Conservation (phyloP, 2,113 vertebrate genomes). For the Bos indicus region DNA sequence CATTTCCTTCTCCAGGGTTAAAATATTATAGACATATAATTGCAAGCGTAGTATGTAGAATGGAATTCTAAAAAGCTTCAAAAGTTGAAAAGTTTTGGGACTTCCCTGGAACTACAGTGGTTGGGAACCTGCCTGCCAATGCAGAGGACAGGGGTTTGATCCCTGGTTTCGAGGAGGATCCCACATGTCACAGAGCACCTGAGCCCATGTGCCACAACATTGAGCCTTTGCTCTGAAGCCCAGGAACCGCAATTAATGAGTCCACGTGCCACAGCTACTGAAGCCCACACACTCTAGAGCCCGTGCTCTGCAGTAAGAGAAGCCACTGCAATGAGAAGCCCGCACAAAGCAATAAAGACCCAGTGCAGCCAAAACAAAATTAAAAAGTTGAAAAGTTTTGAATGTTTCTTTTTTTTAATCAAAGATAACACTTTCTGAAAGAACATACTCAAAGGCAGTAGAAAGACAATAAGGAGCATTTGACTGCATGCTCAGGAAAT, state of each 20-base stretch:
- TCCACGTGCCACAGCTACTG: not conserved
- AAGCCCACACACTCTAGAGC: not conserved
- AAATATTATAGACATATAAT: slow-evolving; percentile 9
- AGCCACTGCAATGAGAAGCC: not conserved
- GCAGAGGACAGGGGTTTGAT: not conserved
- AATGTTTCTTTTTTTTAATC: not conserved
- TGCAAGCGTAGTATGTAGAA: not conserved
- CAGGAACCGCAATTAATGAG: not conserved
- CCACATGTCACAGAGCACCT: not conserved
- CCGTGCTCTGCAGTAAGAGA: not conserved
- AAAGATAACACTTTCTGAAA: slow-evolving; percentile 1
- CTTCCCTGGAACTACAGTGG: not conserved
- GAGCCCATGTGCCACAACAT: not conserved
- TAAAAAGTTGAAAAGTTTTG: not conserved
- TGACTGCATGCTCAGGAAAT: not conserved
- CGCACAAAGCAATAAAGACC: not conserved
- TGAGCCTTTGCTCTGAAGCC: not conserved
- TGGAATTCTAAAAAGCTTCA: not conserved
- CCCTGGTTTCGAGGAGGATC: not conserved
- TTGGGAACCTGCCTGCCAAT: not conserved
- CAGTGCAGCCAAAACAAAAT: not conserved
- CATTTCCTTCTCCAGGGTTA: not conserved
- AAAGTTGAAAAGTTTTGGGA: not conserved
- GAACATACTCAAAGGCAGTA: not conserved
- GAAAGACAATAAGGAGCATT: not conserved